Percentiles rank a stretch among this genome's conserved stretches.
phyloP scores from a whole-genome alignment of 2,113 vertebrate genomes.

The Hepsetus odoe region DNA sequence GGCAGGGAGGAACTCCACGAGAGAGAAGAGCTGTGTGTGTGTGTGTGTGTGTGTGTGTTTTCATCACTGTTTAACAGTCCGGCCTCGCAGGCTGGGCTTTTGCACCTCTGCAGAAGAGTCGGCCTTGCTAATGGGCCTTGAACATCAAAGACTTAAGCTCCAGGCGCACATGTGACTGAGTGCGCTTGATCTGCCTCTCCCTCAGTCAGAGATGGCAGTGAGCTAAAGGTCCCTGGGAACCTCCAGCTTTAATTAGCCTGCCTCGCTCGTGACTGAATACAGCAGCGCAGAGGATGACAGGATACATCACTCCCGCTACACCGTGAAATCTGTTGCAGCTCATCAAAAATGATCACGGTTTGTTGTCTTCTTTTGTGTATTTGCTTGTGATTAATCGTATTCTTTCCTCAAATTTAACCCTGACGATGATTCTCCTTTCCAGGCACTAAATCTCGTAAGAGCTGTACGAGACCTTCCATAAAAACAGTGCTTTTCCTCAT shows the following conservation, averaged over 20 bases:
- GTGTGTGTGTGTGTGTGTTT: not conserved
- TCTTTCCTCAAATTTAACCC: too few relatives aligned
- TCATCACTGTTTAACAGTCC: conserved; percentile 14
- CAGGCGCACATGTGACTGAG: not conserved
- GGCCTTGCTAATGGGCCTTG: conserved; percentile 26
- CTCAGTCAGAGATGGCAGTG: not conserved
- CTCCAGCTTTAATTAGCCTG: conserved; percentile 23
- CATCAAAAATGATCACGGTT: too few relatives aligned
- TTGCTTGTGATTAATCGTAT: too few relatives aligned
- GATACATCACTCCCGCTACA: not conserved
- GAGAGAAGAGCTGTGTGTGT: not conserved
- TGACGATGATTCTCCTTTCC: too few relatives aligned
- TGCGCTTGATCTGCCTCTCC: conserved; percentile 19
- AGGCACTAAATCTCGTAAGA: too few relatives aligned
- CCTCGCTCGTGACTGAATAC: not conserved
- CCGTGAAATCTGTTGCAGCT: not conserved
- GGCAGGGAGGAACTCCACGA: not conserved
- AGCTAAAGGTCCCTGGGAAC: conserved; percentile 10
- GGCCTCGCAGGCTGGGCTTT: not conserved
- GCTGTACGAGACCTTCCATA: too few relatives aligned
- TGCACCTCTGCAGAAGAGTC: not conserved
- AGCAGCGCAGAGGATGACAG: not conserved
- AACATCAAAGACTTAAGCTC: conserved; percentile 32
- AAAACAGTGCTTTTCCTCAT: too few relatives aligned
- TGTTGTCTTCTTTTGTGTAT: too few relatives aligned